These are phyloP conservation scores for Vimba vimba DNA, from an alignment of 2,113 vertebrate genomes.

Conservation along the genomic window DNA sequence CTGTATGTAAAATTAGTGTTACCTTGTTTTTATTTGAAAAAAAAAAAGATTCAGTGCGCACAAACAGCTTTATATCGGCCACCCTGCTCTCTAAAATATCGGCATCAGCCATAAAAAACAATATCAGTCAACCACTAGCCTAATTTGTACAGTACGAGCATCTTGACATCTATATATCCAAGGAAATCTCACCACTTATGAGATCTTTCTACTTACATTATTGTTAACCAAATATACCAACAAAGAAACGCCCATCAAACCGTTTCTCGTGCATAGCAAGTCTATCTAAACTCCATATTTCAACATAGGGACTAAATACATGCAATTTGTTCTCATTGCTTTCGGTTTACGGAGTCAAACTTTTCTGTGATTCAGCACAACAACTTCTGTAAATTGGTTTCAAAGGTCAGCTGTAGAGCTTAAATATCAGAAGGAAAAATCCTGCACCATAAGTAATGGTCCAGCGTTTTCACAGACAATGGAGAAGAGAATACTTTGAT, in stretches of 20 bases:
- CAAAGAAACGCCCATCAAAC: neutral
- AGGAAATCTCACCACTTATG: neutral
- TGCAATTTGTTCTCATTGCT: neutral
- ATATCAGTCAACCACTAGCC: neutral
- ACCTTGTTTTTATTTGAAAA: too few relatives aligned
- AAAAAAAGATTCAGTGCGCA: too few relatives aligned
- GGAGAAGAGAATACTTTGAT: slow-evolving; percentile 6
- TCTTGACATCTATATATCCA: slow-evolving; percentile 6
- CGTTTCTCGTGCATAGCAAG: neutral
- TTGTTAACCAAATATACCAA: neutral
- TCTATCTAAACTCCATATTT: neutral
- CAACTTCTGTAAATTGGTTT: slow-evolving; percentile 16
- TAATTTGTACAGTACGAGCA: slow-evolving; percentile 21
- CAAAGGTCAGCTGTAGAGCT: neutral
- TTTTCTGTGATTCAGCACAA: neutral
- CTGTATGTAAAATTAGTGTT: too few relatives aligned
- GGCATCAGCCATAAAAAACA: neutral
- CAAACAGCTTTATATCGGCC: too few relatives aligned
- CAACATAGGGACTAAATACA: neutral
- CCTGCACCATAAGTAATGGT: neutral
- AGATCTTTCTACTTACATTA: neutral
- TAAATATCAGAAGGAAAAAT: neutral
- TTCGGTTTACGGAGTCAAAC: neutral
- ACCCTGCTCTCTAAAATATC: too few relatives aligned
- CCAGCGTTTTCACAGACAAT: neutral